A percentile compares a stretch with the other conserved stretches of the same genome.
Evolutionary conservation across 30 jellyfish, hydroid and myxozoan species (phyloP).

Genomic region (Nemopilema nomurai): DNA sequence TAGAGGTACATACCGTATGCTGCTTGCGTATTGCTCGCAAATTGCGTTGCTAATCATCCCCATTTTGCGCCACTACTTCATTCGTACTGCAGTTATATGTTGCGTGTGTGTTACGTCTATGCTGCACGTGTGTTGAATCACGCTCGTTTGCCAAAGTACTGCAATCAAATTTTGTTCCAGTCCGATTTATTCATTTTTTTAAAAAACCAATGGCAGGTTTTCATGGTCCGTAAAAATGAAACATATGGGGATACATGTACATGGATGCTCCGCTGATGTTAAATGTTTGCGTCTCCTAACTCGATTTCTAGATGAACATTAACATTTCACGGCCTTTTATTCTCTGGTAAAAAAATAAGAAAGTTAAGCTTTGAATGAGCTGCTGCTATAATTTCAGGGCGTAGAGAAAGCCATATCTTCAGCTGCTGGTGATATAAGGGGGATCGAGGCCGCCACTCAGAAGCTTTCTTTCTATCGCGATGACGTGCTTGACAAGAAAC

Average conservation of each 20-base stretch:
- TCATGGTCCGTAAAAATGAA: no score
- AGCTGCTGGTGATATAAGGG: constrained; percentile 26
- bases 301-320: no score
- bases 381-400: constrained; percentile 38
- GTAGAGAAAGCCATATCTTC: constrained; percentile 46
- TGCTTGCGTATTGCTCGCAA: background rate
- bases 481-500: constrained; percentile 71
- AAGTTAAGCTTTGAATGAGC: background rate
- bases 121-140: background rate
- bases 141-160: no score
- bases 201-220: no score
- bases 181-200: no score
- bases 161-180: no score
- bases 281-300: no score
- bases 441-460: constrained; percentile 36
- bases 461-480: constrained; percentile 42
- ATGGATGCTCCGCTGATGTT: no score
- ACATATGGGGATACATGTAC: no score
- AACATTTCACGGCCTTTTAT: no score
- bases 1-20: constrained; percentile 47
- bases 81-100: background rate
- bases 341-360: background rate
- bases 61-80: background rate
- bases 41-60: background rate
- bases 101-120: background rate